Evolutionary conservation across 1,140 invertebrate genomes (phyloP), one percentile per base, ranked within the genome.

Genomic region (Triops cancriformis): DNA sequence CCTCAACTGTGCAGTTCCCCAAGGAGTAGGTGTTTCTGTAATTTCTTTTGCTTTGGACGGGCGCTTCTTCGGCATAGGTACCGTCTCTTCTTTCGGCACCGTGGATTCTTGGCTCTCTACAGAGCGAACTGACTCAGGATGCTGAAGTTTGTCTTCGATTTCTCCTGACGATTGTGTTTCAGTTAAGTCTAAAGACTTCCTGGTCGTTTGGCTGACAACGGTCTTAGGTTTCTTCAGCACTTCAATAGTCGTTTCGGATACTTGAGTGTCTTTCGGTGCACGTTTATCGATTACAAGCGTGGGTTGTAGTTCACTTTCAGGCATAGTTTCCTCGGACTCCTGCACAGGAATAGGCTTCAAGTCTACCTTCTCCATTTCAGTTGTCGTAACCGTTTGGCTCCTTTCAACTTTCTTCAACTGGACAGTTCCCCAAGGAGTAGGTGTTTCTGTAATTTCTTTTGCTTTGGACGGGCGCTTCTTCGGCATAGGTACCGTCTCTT

Each of bases 1-100:
- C 64, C 82, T 79, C 5, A 81, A 80, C 26, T 79, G 80, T 73
- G 80, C 80, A 78, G 80, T 80, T 31, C 74, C 80, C 76, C 81
- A 80, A 9, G 80, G 74, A 31, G 80, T 80, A 51, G 79, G 77
- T 28, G 80, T 74, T 51, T 73, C 41, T 14, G 81, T 80, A 14
- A 81, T 77, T 80, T 82, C 80, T 26, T 77, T 79, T n/a, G 80
- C 72, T 23, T 64, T 64, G 5, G n/a, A 64, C 18, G 51, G 23
- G 6, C 51, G 51, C 41, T 27, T 77, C 73, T 42, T 78, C 79
- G n/a, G 72, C 27, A 26, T n/a, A 73, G 43, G 43, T 27, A 37
- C 31, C 2, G n/a, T 64, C 51, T 10, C 18, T 64, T 23, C 18
- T 64, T 64, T 18, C 10, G 51, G 51, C 51, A 12, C 23, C 18